Percentiles rank a stretch among this genome's conserved stretches.
phyloP scores from a whole-genome alignment of 2,797 vertebrate species.

The Rachycentron canadum region DNA sequence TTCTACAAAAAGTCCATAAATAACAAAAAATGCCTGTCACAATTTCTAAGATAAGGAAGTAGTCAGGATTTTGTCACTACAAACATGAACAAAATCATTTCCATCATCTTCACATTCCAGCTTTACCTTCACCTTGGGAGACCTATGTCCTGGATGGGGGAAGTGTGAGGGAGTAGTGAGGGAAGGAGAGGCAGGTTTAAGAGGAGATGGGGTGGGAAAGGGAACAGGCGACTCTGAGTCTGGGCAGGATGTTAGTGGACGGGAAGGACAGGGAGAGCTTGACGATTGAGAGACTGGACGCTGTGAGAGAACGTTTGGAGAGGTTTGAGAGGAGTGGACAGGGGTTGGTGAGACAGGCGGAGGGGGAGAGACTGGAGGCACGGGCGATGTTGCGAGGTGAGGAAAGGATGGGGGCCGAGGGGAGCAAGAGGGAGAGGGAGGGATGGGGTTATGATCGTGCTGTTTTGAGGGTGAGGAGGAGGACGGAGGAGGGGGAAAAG shows the following conservation, averaged over 20 bases:
- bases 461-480: conserved; percentile 41
- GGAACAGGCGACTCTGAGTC: conserved; percentile 30
- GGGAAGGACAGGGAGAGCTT: conserved; percentile 36
- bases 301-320: conserved; percentile 33
- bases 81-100: conserved; percentile 22
- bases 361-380: conserved; percentile 42
- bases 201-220: conserved; percentile 4
- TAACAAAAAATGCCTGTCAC: background rate
- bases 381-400: conserved; percentile 62
- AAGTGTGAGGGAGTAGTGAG: conserved; percentile 75
- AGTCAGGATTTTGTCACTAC: conserved; percentile 29
- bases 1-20: background rate
- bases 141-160: conserved; percentile 84
- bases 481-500: background rate
- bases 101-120: conserved; percentile 39
- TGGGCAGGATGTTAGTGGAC: conserved; percentile 4
- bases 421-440: conserved; percentile 42
- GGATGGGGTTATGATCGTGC: conserved; percentile 24
- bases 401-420: conserved; percentile 66
- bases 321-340: conserved; percentile 23
- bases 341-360: conserved; percentile 47
- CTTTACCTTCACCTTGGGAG: conserved; percentile 92
- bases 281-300: conserved; percentile 26
- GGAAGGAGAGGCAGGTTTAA: conserved; percentile 55
- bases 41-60: conserved; percentile 4